Percentiles rank a stretch among this genome's conserved stretches.
Conservation (phyloP, 2,888 invertebrate genomes). For the Urechis unicinctus region DNA sequence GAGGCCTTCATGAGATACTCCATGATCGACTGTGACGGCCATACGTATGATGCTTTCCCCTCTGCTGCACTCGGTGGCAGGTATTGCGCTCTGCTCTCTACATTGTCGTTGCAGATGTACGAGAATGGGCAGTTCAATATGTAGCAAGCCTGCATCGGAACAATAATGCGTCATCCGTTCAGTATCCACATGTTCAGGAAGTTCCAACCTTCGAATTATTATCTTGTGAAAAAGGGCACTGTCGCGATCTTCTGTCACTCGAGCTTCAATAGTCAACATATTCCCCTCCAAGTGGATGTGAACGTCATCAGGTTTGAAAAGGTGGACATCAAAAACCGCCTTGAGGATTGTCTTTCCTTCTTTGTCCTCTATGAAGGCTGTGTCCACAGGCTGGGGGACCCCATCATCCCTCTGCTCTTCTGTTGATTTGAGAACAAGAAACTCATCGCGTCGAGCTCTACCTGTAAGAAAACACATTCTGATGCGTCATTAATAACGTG, state of each 20-base stretch:
- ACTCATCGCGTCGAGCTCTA: too few species aligned
- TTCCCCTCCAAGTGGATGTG: slow-evolving; percentile 10
- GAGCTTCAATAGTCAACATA: slow-evolving; percentile 17
- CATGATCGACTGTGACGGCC: slow-evolving; percentile 17
- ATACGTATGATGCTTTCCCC: slow-evolving; percentile 20
- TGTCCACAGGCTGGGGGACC: slow-evolving; percentile 6
- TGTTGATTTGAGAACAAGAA: slow-evolving; percentile 8
- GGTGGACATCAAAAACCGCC: slow-evolving; percentile 15
- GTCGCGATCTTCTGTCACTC: slow-evolving; percentile 17
- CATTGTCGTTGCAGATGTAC: slow-evolving; percentile 19
- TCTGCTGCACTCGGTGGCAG: slow-evolving; percentile 16
- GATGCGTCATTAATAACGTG: background rate
- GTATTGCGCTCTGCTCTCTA: slow-evolving; percentile 20
- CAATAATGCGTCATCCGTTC: slow-evolving; percentile 21
- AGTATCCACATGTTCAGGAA: slow-evolving; percentile 22
- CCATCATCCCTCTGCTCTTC: slow-evolving; percentile 8
- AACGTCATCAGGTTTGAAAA: slow-evolving; percentile 13
- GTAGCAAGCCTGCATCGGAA: slow-evolving; percentile 15
- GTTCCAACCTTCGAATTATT: slow-evolving; percentile 22
- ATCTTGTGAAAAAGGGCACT: slow-evolving; percentile 21
- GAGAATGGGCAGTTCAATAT: slow-evolving; percentile 26
- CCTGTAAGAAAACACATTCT: too few species aligned
- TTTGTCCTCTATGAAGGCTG: slow-evolving; percentile 10
- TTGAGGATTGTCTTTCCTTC: slow-evolving; percentile 11
- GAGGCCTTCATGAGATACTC: slow-evolving; percentile 21